These are phyloP conservation scores for Taphrorychus bicolor DNA, from an alignment of 2,888 invertebrate genomes.

Conservation along the genomic window DNA sequence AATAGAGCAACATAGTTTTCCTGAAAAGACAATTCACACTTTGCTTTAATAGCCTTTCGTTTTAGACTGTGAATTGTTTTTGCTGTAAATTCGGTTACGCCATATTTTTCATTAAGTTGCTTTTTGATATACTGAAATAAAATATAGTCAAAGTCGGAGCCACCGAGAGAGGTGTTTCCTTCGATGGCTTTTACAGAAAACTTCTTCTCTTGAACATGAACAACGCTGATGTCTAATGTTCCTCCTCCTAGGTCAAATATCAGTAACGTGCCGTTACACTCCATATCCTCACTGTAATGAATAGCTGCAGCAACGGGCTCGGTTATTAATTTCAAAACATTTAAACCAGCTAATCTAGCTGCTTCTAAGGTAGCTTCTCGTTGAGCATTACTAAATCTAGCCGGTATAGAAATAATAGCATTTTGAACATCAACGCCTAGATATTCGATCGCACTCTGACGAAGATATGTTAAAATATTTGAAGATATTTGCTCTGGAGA, in stretches of 20 bases:
- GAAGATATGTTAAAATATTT: conserved; percentile 39
- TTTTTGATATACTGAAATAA: too few species aligned
- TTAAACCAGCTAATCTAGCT: conserved; percentile 39
- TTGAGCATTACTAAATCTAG: conserved; percentile 41
- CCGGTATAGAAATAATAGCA: too few species aligned
- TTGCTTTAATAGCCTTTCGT: too few species aligned
- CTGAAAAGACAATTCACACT: too few species aligned
- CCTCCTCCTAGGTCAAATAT: conserved; percentile 48
- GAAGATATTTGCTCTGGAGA: conserved; percentile 40
- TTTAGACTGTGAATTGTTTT: too few species aligned
- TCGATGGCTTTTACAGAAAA: conserved; percentile 38
- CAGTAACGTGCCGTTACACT: conserved; percentile 31
- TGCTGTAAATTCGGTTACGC: too few species aligned
- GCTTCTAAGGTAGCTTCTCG: conserved; percentile 40
- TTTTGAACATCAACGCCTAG: conserved; percentile 30
- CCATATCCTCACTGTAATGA: conserved; percentile 40
- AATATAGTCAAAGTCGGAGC: conserved; percentile 41
- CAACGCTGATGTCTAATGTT: conserved; percentile 46
- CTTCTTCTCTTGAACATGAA: conserved; percentile 37
- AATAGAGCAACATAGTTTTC: too few species aligned
- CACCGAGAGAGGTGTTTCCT: conserved; percentile 41
- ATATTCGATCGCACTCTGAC: conserved; percentile 20
- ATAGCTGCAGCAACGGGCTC: conserved; percentile 46
- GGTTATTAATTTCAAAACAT: conserved; percentile 40
- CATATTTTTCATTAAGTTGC: too few species aligned